Evolutionary conservation across 2,113 vertebrate genomes (phyloP).

Genomic region (Gopherus evgoodei): DNA sequence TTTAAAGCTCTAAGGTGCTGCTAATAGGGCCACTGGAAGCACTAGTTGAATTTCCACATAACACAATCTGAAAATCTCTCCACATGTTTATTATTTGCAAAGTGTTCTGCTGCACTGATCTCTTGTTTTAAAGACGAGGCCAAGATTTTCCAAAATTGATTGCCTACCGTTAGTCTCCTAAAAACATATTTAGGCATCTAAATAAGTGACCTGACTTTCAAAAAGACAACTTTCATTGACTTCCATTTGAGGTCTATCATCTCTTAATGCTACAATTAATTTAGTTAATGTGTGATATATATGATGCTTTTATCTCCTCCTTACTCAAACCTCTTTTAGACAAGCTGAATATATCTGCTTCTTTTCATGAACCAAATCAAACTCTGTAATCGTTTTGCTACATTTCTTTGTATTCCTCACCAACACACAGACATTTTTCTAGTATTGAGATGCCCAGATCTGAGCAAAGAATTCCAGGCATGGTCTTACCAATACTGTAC

Average conservation of each 20-base stretch:
- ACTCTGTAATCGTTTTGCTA: background rate
- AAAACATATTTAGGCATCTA: background rate
- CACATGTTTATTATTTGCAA: background rate
- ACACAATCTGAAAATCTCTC: background rate
- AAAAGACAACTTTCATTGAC: background rate
- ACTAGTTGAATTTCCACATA: background rate
- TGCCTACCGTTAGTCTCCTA: background rate
- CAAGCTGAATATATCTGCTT: background rate
- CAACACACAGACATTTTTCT: background rate
- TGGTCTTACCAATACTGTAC: background rate
- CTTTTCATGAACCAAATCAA: background rate
- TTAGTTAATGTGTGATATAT: background rate
- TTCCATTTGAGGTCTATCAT: background rate
- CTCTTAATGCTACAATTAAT: background rate
- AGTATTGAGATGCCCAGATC: background rate
- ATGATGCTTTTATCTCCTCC: background rate
- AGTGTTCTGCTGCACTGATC: background rate
- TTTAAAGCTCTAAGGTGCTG: background rate
- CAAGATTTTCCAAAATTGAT: background rate
- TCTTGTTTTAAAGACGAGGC: background rate
- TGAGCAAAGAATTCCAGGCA: background rate
- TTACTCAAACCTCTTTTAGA: background rate
- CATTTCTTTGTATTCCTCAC: background rate
- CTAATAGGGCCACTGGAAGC: background rate
- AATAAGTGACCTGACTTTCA: background rate